Base-by-base conservation (phyloP, 1,140 invertebrate species). In the Drosophila truncata region DNA sequence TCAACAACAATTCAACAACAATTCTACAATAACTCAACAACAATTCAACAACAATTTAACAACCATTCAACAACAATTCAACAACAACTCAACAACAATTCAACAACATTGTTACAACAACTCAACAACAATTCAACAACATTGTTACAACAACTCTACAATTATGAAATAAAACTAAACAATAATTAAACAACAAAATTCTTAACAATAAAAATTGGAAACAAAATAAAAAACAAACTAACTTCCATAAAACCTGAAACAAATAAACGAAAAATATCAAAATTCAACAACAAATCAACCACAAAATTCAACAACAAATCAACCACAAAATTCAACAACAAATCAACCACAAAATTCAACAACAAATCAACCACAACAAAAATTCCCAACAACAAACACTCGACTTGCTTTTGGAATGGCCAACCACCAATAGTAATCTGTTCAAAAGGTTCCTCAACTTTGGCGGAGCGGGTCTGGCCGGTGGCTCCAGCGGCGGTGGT, bases 361-460 rank as follows among this genome's bases (percentile, higher is more conserved):
- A 71, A 37, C 35, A 25, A 65, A 20, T 25, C 59, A 54, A 55
- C 14, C 54, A 60, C 52, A n/a, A 47, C 47, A 49, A n/a, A n/a
- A n/a, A n/a, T n/a, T n/a, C 47, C 20, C 39, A 37, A 18, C 52
- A 59, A 77, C 77, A 66, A 14, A 16, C 23, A 80, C 41, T 20
- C 20, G 9, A 46, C 73, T 69, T n/a, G 14, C 13, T 65, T 73
- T 62, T 63, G 65, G 46, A 64, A 76, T 62, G 64, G 50, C 49
- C 92, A 37, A 50, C 60, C 47, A 55, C 57, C 42, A 70, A 77
- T 77, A 92, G 91, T 80, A 92, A 92, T 92, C 78, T 92, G 54
- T 92, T 92, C 76, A 92, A 92, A 92, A 95, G 96, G 93, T 97
- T 96, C 93, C 94, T 96, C 74, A 96, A 94, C 92, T 96, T 97